phyloP scores from a whole-genome alignment of 2,888 invertebrate genomes.

The Ophioninae sp. region DNA sequence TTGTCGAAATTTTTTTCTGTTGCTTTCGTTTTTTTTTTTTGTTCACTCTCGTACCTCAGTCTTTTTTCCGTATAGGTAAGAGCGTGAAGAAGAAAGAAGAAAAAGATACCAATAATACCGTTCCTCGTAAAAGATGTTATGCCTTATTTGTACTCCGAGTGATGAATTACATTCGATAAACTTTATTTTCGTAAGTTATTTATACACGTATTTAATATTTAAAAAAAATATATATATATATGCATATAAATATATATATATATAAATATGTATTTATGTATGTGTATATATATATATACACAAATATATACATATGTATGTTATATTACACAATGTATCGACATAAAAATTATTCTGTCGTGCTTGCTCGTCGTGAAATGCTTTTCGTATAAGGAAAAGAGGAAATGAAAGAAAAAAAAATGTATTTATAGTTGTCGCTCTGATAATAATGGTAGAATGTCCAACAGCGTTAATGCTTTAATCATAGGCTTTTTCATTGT shows the following conservation, averaged over 20 bases:
- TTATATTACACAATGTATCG: conserved; percentile 40
- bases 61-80: neutral
- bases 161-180: conserved; percentile 61
- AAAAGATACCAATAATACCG: conserved; percentile 34
- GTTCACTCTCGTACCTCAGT: neutral
- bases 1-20: neutral
- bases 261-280: too few relatives aligned
- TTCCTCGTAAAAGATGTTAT: conserved; percentile 52
- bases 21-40: neutral
- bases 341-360: conserved; percentile 42
- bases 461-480: conserved; percentile 18
- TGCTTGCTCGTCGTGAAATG: conserved; percentile 45
- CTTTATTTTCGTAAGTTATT: conserved; percentile 61
- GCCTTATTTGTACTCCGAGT: conserved; percentile 58
- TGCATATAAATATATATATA: neutral
- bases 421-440: conserved; percentile 35
- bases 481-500: conserved; percentile 34
- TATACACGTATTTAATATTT: conserved; percentile 39
- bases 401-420: conserved; percentile 14
- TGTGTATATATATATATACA: too few relatives aligned
- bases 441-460: conserved; percentile 38
- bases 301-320: conserved; percentile 26
- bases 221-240: conserved; percentile 17
- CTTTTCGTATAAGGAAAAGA: conserved; percentile 33
- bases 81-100: neutral